Evolutionary conservation across 2,797 vertebrate species (phyloP).

Genomic region (Chromis chromis): DNA sequence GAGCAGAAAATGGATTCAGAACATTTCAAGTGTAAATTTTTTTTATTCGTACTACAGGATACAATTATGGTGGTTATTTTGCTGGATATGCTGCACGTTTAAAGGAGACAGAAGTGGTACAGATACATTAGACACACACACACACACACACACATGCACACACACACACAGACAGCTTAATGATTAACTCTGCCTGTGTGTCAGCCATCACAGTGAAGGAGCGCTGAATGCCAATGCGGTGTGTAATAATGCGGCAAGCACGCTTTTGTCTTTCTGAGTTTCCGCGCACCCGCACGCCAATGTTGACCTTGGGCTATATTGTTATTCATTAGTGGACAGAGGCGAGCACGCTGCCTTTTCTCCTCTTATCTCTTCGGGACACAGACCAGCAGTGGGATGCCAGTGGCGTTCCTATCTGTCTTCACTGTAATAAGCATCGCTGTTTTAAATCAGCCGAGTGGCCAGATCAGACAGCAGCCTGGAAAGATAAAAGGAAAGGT

Average conservation of each 20-base stretch:
- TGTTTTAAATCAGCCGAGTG: conserved; percentile 62
- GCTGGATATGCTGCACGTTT: neutral
- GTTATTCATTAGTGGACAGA: conserved; percentile 78
- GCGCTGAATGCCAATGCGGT: conserved; percentile 58
- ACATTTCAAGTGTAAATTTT: neutral
- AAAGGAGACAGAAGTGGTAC: conserved; percentile 1
- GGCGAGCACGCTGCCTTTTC: conserved; percentile 34
- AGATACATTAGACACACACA: neutral
- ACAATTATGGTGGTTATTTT: conserved; percentile 1
- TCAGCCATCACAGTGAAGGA: conserved; percentile 27
- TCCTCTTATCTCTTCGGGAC: conserved; percentile 69
- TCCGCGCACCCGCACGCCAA: conserved; percentile 4
- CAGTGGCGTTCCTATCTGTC: conserved; percentile 52
- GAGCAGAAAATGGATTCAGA: neutral
- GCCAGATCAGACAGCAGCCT: conserved; percentile 51
- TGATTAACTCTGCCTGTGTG: conserved; percentile 28
- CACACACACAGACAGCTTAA: conserved; percentile 14
- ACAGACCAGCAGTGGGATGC: conserved; percentile 57
- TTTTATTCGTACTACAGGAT: neutral
- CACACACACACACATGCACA: neutral
- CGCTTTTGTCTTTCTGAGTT: conserved; percentile 24
- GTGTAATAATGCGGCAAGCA: conserved; percentile 35
- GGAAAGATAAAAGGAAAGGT: conserved; percentile 48
- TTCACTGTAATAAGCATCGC: conserved; percentile 52
- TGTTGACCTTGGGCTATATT: conserved; percentile 80